Conservation (phyloP, 2,113 vertebrate species). For the Addax nasomaculatus region DNA sequence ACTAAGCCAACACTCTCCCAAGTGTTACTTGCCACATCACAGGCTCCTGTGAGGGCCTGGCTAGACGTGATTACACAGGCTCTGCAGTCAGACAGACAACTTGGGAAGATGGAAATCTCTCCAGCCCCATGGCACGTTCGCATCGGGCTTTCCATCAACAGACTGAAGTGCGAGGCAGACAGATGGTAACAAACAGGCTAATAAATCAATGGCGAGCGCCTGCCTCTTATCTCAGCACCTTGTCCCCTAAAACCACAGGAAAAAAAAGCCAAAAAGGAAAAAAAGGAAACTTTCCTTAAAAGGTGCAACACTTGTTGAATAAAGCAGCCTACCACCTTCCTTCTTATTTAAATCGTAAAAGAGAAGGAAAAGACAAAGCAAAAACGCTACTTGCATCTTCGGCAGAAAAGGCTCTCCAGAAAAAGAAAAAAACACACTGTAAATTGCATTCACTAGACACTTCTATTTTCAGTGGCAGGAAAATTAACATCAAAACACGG, state of each 20-base stretch:
- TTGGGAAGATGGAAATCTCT: not conserved
- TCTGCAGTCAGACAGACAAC: not conserved
- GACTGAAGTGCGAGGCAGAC: not conserved
- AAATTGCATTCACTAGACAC: not conserved
- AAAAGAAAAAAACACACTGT: not conserved
- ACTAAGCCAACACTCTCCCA: rapidly evolving
- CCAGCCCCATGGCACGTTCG: too few species aligned
- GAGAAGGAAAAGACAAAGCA: not conserved
- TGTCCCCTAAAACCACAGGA: not conserved
- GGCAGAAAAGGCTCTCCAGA: not conserved
- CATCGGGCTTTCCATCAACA: not conserved
- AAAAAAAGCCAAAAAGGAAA: not conserved
- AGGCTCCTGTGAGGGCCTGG: not conserved
- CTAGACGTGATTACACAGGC: rapidly evolving
- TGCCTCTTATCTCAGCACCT: not conserved
- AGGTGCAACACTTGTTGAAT: not conserved
- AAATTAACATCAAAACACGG: not conserved
- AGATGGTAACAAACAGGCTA: not conserved
- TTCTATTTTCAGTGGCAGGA: not conserved
- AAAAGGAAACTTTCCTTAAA: not conserved
- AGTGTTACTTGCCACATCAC: too few species aligned
- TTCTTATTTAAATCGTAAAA: not conserved
- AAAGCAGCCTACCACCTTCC: not conserved
- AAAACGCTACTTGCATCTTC: not conserved
- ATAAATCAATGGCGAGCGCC: not conserved